These are phyloP conservation scores for Aromia moschata DNA, from an alignment of 2,888 invertebrate genomes.

Conservation along the genomic window DNA sequence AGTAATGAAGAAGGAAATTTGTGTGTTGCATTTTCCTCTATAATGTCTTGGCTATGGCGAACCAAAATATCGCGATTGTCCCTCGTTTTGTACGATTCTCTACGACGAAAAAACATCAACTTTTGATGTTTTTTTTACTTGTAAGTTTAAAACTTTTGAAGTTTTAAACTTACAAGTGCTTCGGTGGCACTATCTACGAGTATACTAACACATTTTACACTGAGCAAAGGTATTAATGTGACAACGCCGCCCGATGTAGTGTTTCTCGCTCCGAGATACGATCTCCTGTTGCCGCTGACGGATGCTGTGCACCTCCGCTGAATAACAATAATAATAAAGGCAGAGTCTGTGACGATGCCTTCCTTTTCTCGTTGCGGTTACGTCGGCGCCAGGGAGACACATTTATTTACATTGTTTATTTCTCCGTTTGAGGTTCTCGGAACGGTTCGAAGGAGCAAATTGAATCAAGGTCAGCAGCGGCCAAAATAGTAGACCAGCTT, in stretches of 20 bases:
- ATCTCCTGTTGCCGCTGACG: constrained; percentile 25
- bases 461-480: constrained; percentile 8
- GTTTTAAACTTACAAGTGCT: too few relatives aligned
- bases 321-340: constrained; percentile 25
- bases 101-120: too few relatives aligned
- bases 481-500: constrained; percentile 4
- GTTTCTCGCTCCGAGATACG: constrained; percentile 11
- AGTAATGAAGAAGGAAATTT: too few relatives aligned
- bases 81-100: too few relatives aligned
- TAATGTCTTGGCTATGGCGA: too few relatives aligned
- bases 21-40: too few relatives aligned
- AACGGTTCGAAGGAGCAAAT: constrained; percentile 13
- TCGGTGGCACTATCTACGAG: too few relatives aligned
- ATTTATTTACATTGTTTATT: constrained; percentile 15
- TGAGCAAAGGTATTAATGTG: constrained; percentile 3
- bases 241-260: constrained; percentile 7
- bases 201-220: too few relatives aligned
- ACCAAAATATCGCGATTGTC: too few relatives aligned
- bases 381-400: constrained; percentile 28
- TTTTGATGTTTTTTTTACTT: too few relatives aligned
- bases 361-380: constrained; percentile 14
- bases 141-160: too few relatives aligned
- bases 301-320: constrained; percentile 30
- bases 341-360: constrained; percentile 9
- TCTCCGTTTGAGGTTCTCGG: constrained; percentile 12